These are phyloP conservation scores for Mareca strepera DNA, from an alignment of 2,797 vertebrate species.

Conservation along the genomic window DNA sequence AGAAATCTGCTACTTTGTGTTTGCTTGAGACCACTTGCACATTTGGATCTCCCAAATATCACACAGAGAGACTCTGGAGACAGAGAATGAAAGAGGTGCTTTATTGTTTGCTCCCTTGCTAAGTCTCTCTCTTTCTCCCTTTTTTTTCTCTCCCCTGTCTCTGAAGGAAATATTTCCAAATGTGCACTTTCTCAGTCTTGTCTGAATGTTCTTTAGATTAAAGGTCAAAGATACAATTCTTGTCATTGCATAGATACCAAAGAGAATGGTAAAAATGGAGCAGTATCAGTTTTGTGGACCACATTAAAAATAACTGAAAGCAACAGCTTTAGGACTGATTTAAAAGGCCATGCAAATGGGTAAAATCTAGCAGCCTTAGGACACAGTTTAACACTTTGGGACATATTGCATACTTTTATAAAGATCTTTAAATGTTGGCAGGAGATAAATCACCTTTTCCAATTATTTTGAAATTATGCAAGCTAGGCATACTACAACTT, in stretches of 20 bases:
- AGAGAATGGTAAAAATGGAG: slow-evolving; percentile 57
- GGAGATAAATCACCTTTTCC: slow-evolving; percentile 70
- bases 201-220: slow-evolving; percentile 53
- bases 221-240: slow-evolving; percentile 55
- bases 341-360: slow-evolving; percentile 70
- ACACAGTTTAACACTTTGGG: slow-evolving; percentile 69
- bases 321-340: slow-evolving; percentile 66
- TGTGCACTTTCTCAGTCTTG: slow-evolving; percentile 37
- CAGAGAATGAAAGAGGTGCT: slow-evolving; percentile 26
- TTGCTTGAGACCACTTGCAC: neutral
- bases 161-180: slow-evolving; percentile 62
- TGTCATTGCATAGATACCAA: slow-evolving; percentile 52
- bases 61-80: neutral
- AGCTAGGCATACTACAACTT: slow-evolving; percentile 46
- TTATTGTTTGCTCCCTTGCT: slow-evolving; percentile 22
- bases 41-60: slow-evolving; percentile 13
- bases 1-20: neutral
- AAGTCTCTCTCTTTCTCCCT: neutral
- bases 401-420: slow-evolving; percentile 68
- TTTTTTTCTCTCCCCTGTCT: neutral
- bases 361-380: slow-evolving; percentile 74
- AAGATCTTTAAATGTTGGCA: slow-evolving; percentile 73
- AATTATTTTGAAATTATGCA: slow-evolving; percentile 70
- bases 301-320: slow-evolving; percentile 61
- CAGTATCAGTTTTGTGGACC: slow-evolving; percentile 52